Evolutionary conservation across 1,140 invertebrate genomes (phyloP).

Genomic region (Megathymus violae): DNA sequence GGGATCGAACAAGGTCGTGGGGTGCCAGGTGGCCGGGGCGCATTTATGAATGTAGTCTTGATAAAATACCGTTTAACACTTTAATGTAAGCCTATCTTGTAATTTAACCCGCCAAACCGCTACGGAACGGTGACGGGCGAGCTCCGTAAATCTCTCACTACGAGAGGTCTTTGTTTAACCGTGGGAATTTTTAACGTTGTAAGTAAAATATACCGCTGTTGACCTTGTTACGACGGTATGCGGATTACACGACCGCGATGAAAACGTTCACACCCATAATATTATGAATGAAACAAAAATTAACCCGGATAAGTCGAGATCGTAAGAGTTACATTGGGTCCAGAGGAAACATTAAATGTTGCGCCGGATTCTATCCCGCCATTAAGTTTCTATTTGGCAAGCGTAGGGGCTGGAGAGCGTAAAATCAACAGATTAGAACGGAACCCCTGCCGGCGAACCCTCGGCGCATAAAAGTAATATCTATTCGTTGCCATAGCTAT

Average conservation of each 20-base stretch:
- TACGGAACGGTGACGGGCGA: not conserved
- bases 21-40: slow-evolving; percentile 6
- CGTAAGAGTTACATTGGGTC: not conserved
- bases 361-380: slow-evolving; percentile 10
- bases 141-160: slow-evolving; percentile 11
- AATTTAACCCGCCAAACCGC: slow-evolving; percentile 6
- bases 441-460: slow-evolving; percentile 62
- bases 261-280: not conserved
- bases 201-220: slow-evolving; percentile 7
- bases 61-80: slow-evolving; percentile 1
- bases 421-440: slow-evolving; percentile 81
- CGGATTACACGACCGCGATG: not conserved
- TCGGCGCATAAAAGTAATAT: slow-evolving; percentile 65
- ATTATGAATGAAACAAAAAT: no score
- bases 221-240: not conserved
- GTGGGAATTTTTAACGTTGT: slow-evolving; percentile 12
- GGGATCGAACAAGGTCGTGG: slow-evolving; percentile 46
- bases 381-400: slow-evolving; percentile 39
- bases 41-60: not conserved
- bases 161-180: slow-evolving; percentile 6
- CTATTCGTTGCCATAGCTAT: slow-evolving; percentile 73
- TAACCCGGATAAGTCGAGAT: no score
- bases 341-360: slow-evolving; percentile 10
- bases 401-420: slow-evolving; percentile 65
- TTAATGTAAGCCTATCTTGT: slow-evolving; percentile 7